Base-by-base conservation (phyloP, 1,140 invertebrate genomes). In the Andricus grossulariae region DNA sequence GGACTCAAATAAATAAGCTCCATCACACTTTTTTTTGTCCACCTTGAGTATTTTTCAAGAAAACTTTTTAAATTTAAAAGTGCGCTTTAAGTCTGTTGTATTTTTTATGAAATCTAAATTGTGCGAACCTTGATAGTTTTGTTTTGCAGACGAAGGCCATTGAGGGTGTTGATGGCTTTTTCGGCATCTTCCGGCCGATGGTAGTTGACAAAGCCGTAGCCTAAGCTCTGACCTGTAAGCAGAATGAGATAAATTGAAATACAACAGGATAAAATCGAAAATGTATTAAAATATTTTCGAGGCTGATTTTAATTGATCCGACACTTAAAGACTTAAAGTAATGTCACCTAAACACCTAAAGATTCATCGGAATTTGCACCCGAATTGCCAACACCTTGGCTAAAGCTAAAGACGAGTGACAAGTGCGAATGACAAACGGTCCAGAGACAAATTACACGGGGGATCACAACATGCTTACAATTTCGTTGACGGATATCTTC, bases 171-270 rank as follows among this genome's bases (percentile, higher is more conserved):
- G 88, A 99, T 99, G 72, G 99, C 98, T 92, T 99, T 98, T 90
- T 98, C 97, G 52, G 99, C 98, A 93, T 99, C 98, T 92, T 99
- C 97, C 72, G 97, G 94, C 85, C 97, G 94, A 88, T 98, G 97
- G 92, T 99, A 99, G 93, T 99, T 99, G 80, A 99, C 98, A 92
- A 99, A 99, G 82, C 98, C 99, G 92, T 99, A 99, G 80, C 99
- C 98, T 84, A 99, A 94, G 93, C 98, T 99, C 93, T 99, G 98
- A 87, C 98, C 98, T 98, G 93, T 83, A 93, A 93, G 77, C 86
- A 90, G 84, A 86, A 45, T 39, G 18, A 51, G 13, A 18, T 54
- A 3, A 54, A 54, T 54, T 18, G 18, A 54, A 54, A 54, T 54
- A n/a, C 2, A 18, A 55, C 18, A 55, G 11, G 52, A 54, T 18